Base-by-base conservation (phyloP, 92 coral and sea anemone species). In the Porites cylindrica region DNA sequence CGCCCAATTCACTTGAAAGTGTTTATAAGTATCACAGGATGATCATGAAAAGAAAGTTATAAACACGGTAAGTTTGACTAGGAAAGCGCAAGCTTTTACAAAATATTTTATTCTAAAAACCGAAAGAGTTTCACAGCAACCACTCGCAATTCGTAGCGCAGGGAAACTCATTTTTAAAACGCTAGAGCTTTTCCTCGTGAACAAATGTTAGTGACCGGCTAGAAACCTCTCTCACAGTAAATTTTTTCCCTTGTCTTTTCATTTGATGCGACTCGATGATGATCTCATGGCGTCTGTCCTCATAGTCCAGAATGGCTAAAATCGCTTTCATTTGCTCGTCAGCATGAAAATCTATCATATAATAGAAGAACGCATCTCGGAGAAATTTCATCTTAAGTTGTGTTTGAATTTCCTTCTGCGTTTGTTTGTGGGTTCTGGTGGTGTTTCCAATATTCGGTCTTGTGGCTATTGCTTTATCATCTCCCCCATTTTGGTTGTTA, bases 301-400 rank as follows among this genome's bases (percentile, higher is more conserved):
- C 99, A 77, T 97, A 97, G 21, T 91, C 97, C 60, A 97, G 75
- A 51, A 97, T 96, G 14, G 99, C 99, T 23, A 97, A 88, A 56
- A 97, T 97, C 26, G 99, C 99, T 52, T 92, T 97, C 90, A 97
- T 93, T 66, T 97, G 99, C 64, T 97, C 99, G 59, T 97, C 99
- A 6, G 98, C 92, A 72, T 97, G 98, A 86, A 97, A 97, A 52
- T 97, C 99, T 52, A 97, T 97, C 99, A 97, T 97, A 65, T 93
- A 97, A 64, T 95, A 97, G 70, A 97, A 97, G 52, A 97, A 97
- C 29, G 99, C 99, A 75, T 97, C 99, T 13, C 99, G 88, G 24
- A 97, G 89, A 78, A 97, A 97, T 67, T 97, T 97, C 80, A 97
- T 86, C 74, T 96, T 87, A 0, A 97, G 88, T 74, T 97, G 97